Percentiles rank a stretch among this genome's conserved stretches.
Conservation (phyloP, 2,797 vertebrate species). For the Miichthys miiuy region DNA sequence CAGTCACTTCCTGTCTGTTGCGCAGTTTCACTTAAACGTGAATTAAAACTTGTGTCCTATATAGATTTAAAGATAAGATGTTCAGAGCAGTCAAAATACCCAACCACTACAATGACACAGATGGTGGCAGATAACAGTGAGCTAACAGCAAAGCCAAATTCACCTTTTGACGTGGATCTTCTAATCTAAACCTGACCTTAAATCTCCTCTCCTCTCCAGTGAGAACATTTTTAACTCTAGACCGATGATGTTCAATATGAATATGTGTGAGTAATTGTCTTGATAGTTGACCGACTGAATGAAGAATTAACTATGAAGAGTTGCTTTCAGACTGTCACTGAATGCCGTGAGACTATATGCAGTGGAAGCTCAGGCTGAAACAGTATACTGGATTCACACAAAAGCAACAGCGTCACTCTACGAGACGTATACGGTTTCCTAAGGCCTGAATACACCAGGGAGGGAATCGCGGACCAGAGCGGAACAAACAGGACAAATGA, state of each 20-base stretch:
- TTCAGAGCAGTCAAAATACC: neutral
- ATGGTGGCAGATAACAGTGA: neutral
- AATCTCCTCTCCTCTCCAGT: neutral
- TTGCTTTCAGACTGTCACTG: neutral
- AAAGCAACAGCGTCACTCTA: constrained; percentile 34
- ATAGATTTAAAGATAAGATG: neutral
- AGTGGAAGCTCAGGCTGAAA: constrained; percentile 48
- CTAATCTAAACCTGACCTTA: neutral
- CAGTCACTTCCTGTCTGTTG: neutral
- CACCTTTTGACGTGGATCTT: neutral
- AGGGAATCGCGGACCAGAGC: neutral
- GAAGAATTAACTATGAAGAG: neutral
- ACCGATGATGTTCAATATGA: neutral
- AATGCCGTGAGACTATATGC: neutral
- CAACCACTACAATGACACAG: neutral
- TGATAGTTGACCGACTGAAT: neutral
- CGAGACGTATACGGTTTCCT: constrained; percentile 61
- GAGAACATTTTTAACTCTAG: neutral
- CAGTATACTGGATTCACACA: constrained; percentile 48
- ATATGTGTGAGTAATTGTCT: neutral
- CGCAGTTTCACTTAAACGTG: neutral
- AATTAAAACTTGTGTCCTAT: neutral
- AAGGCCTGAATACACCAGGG: constrained; percentile 26
- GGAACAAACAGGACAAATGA: neutral
- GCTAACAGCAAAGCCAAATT: neutral